Conservation (phyloP, 2,797 vertebrate species). For the Acanthornis magna region DNA sequence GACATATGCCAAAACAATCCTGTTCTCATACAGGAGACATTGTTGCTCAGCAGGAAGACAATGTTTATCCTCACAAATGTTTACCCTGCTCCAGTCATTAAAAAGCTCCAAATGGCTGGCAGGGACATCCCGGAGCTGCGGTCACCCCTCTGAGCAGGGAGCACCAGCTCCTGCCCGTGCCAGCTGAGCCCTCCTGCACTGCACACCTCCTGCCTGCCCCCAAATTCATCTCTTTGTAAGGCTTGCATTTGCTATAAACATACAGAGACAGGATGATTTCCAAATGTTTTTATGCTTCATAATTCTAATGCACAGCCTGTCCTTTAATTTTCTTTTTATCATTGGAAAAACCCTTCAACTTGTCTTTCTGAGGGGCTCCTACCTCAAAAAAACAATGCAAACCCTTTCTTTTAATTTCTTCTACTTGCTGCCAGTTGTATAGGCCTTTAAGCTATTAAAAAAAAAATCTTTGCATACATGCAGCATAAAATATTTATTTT, state of each 20-base stretch:
- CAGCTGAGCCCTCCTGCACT: background rate
- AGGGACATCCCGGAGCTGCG: background rate
- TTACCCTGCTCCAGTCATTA: conserved; percentile 30
- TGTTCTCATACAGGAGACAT: conserved; percentile 46
- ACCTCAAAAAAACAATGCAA: background rate
- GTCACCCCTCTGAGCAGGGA: background rate
- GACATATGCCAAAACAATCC: conserved; percentile 49
- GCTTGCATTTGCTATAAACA: background rate
- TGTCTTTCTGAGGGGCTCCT: background rate
- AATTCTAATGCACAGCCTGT: background rate
- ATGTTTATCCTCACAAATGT: conserved; percentile 46
- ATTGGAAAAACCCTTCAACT: background rate
- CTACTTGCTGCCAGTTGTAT: background rate
- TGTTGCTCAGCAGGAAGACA: conserved; percentile 64
- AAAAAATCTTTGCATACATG: conserved; percentile 8
- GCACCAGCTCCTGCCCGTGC: background rate
- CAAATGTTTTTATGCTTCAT: background rate
- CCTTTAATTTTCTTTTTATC: background rate
- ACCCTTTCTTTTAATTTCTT: background rate
- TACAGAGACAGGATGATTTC: background rate
- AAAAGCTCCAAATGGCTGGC: background rate
- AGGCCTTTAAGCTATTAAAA: conserved; percentile 31
- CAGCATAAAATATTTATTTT: conserved; percentile 71
- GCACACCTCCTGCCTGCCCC: background rate
- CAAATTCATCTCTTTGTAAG: background rate